Conservation (phyloP, 1,140 invertebrate species). For the Micrasema longulum region DNA sequence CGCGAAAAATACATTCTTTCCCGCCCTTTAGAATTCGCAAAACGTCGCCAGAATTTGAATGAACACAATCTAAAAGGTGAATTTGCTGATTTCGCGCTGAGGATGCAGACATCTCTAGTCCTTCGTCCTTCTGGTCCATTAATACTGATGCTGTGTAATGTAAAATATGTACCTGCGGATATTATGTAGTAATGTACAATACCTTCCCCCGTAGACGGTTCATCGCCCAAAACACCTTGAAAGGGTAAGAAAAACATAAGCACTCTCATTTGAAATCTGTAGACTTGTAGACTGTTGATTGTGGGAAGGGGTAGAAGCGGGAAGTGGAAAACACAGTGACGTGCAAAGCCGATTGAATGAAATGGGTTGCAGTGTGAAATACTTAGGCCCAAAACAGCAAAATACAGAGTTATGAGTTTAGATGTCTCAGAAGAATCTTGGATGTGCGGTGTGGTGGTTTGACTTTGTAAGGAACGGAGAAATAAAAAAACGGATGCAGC, state of each 20-base stretch:
- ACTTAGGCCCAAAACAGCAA: no score
- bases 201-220: conserved; percentile 31
- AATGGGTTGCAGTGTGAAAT: no score
- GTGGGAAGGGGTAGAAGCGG: no score
- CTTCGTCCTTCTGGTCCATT: conserved; percentile 38
- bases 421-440: no score
- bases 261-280: conserved; percentile 25
- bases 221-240: conserved; percentile 40
- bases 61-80: conserved; percentile 8
- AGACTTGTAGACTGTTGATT: not conserved
- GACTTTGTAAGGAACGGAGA: no score
- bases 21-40: conserved; percentile 27
- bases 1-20: conserved; percentile 22
- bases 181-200: not conserved
- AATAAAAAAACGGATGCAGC: no score
- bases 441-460: no score
- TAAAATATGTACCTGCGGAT: no score
- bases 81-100: conserved; percentile 31
- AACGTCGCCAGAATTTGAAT: conserved; percentile 16
- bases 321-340: no score
- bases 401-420: no score
- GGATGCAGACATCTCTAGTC: conserved; percentile 40
- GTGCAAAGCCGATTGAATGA: no score
- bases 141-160: conserved; percentile 31
- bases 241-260: conserved; percentile 27